These are phyloP conservation scores for Antheraea yamamai DNA, from an alignment of 2,888 invertebrate species.

Conservation along the genomic window DNA sequence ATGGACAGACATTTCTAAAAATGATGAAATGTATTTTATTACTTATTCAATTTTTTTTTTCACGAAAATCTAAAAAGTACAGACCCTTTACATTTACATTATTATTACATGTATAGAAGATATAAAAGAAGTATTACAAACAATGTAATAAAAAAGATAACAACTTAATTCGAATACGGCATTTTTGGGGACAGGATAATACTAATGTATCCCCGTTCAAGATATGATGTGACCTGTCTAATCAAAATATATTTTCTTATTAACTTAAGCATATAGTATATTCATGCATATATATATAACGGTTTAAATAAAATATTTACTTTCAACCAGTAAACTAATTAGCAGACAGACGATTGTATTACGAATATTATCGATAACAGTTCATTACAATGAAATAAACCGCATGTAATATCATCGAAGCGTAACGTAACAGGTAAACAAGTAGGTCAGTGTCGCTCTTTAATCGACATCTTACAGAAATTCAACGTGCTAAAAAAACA, in stretches of 20 bases:
- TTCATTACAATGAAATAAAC: slow-evolving; percentile 19
- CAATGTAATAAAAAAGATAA: too few relatives aligned
- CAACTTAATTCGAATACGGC: too few relatives aligned
- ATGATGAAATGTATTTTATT: too few relatives aligned
- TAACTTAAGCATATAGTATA: neutral
- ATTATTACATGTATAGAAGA: too few relatives aligned
- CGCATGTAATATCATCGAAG: slow-evolving; percentile 17
- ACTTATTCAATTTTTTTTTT: too few relatives aligned
- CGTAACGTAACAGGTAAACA: slow-evolving; percentile 24
- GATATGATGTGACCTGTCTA: neutral
- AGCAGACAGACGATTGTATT: slow-evolving; percentile 29
- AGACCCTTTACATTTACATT: too few relatives aligned
- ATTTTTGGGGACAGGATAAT: too few relatives aligned
- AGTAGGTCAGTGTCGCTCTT: slow-evolving; percentile 38
- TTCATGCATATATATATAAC: neutral
- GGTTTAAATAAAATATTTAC: neutral
- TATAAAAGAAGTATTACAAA: too few relatives aligned
- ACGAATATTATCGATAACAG: slow-evolving; percentile 21
- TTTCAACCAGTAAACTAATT: neutral
- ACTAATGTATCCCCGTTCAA: neutral
- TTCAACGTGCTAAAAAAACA: neutral
- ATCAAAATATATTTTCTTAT: neutral
- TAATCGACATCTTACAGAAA: slow-evolving; percentile 33
- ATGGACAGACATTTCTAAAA: too few relatives aligned
- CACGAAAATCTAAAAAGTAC: too few relatives aligned